These are phyloP conservation scores for Ictidomys tridecemlineatus DNA, from an alignment of 2,113 vertebrate genomes.

Conservation along the genomic window DNA sequence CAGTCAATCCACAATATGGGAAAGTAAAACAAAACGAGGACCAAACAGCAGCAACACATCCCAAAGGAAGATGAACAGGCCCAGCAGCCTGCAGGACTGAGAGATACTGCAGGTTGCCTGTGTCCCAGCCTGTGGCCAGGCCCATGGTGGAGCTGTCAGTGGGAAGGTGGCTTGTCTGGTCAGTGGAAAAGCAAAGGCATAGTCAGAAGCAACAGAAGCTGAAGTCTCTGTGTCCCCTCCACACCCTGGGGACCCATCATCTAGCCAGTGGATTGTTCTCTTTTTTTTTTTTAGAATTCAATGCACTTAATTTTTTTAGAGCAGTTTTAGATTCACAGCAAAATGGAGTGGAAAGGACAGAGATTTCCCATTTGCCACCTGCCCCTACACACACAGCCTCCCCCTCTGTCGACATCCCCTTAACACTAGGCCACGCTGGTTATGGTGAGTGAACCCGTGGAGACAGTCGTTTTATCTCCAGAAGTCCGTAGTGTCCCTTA, in stretches of 20 bases:
- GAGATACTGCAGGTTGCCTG: too few relatives aligned
- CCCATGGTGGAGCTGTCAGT: rapidly evolving
- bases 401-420: background rate
- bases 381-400: background rate
- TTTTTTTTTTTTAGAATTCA: background rate
- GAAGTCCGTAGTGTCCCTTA: background rate
- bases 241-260: background rate
- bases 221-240: background rate
- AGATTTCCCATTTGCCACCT: background rate
- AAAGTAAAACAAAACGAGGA: background rate
- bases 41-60: background rate
- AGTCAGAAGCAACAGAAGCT: background rate
- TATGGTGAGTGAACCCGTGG: background rate
- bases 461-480: background rate
- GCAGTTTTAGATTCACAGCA: background rate
- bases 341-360: background rate
- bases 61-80: background rate
- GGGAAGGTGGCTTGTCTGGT: background rate
- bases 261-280: background rate
- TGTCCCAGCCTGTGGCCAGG: background rate
- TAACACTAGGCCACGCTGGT: too few relatives aligned
- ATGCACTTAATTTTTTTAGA: background rate
- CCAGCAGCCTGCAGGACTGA: too few relatives aligned
- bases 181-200: background rate
- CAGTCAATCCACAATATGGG: background rate